Conservation (phyloP, 2,888 invertebrate species). For the Pediacus dermestoides region DNA sequence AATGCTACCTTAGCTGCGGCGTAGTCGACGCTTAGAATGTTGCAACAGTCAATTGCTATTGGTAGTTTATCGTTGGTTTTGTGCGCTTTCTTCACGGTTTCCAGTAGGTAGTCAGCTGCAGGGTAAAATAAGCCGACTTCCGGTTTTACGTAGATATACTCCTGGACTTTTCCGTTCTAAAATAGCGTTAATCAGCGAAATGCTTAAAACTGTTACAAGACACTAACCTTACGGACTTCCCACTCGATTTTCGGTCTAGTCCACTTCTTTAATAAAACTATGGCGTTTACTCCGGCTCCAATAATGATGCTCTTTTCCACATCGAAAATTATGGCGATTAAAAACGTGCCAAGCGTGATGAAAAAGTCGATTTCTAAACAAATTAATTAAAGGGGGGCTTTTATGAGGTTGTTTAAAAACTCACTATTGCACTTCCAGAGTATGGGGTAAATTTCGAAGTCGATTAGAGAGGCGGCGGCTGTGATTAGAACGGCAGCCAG, state of each 20-base stretch:
- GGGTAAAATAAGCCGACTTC: slow-evolving; percentile 68
- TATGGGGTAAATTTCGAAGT: slow-evolving; percentile 52
- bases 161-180: slow-evolving; percentile 39
- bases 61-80: slow-evolving; percentile 51
- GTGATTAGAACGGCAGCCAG: slow-evolving; percentile 85
- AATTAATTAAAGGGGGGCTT: neutral
- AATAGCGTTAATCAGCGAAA: slow-evolving; percentile 1
- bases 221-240: slow-evolving; percentile 33
- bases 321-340: slow-evolving; percentile 63
- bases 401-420: slow-evolving; percentile 22
- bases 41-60: slow-evolving; percentile 62
- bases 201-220: neutral
- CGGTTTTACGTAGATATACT: slow-evolving; percentile 60
- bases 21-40: slow-evolving; percentile 65
- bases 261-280: slow-evolving; percentile 62
- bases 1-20: slow-evolving; percentile 58
- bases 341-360: slow-evolving; percentile 65
- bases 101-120: slow-evolving; percentile 62
- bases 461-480: slow-evolving; percentile 82
- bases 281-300: slow-evolving; percentile 64
- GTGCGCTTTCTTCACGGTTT: slow-evolving; percentile 53
- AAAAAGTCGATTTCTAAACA: slow-evolving; percentile 45
- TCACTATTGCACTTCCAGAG: slow-evolving; percentile 57
- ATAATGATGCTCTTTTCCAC: slow-evolving; percentile 77
- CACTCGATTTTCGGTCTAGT: slow-evolving; percentile 57